Base-by-base conservation (phyloP, 1,140 invertebrate genomes). In the Dryas iulia region DNA sequence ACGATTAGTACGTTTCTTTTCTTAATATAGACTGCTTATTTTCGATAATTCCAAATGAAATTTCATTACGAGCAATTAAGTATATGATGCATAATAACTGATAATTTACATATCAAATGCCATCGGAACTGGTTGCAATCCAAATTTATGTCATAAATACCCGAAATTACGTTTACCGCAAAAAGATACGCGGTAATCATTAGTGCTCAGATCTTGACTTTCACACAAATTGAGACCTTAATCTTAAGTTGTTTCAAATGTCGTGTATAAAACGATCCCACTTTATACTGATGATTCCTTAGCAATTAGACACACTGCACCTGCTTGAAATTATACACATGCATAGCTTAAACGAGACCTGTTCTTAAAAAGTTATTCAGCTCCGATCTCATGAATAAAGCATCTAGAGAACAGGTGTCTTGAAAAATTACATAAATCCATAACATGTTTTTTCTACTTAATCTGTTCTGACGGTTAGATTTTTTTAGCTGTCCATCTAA, bases 231-330 rank as follows among this genome's bases (percentile, higher is more conserved):
- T 47, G 39, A 18, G 39, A 47, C 39, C n/a, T 18, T 47, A 47
- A 47, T 47, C 39, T 47, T 21, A n/a, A 21, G 18, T 18, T n/a
- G 39, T 47, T 47, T 47, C 39, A 47, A 47, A 47, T 47, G 14
- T 47, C 39, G 8, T 21, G 39, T 8, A 47, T 47, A 47, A 35
- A 47, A 47, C 14, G 39, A 8, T 14, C 39, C 8, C 0, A 47
- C 39, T 47, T 47, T 21, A 47, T 21, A 18, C 18, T 31, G 59
- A 30, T 11, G 30, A 62, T 35, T 25, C 23, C 33, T 30, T 24
- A 54, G 47, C 60, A 59, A 61, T 68, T 68, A 60, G 66, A 61
- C 18, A 61, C 39, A 59, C 23, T 47, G 47, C 66, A 68, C 66
- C 66, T 68, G 66, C 66, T 68, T 35, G 6, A 47, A 47, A 47